These are phyloP conservation scores for Apoda limacodes DNA, from an alignment of 2,888 invertebrate genomes.

Conservation along the genomic window DNA sequence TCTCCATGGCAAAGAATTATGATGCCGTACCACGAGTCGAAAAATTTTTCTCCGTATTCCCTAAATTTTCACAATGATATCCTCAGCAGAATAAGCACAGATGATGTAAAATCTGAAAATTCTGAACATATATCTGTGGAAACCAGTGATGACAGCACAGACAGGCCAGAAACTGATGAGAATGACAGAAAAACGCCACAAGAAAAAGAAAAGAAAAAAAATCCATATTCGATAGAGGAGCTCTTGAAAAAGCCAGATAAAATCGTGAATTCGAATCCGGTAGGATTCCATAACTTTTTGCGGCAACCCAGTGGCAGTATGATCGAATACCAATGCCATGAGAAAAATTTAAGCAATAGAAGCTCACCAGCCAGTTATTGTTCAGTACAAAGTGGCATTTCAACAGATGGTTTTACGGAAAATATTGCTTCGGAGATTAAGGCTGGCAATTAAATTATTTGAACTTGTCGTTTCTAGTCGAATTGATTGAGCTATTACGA, in stretches of 20 bases:
- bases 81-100: slow-evolving; percentile 44
- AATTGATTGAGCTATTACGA: too few species aligned
- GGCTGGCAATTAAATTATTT: slow-evolving; percentile 40
- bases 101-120: slow-evolving; percentile 53
- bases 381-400: slow-evolving; percentile 49
- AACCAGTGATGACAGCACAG: slow-evolving; percentile 72
- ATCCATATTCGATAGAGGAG: slow-evolving; percentile 91
- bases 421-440: slow-evolving; percentile 50
- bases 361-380: slow-evolving; percentile 61
- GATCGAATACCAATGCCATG: slow-evolving; percentile 53
- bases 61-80: slow-evolving; percentile 47
- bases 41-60: slow-evolving; percentile 51
- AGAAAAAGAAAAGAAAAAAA: slow-evolving; percentile 73
- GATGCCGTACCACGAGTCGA: slow-evolving; percentile 62
- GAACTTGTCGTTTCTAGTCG: too few species aligned
- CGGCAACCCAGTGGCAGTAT: slow-evolving; percentile 72
- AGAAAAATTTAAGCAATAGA: slow-evolving; percentile 44
- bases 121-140: slow-evolving; percentile 63
- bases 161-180: slow-evolving; percentile 59
- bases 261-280: slow-evolving; percentile 47
- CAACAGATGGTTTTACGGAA: slow-evolving; percentile 53
- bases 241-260: slow-evolving; percentile 84
- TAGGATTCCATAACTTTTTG: slow-evolving; percentile 53
- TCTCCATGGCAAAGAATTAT: slow-evolving; percentile 71
- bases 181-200: slow-evolving; percentile 36